Percentiles rank a stretch among this genome's conserved stretches.
These are phyloP conservation scores for Pseudonaja textilis DNA, from an alignment of 2,113 vertebrate genomes.

Conservation along the genomic window DNA sequence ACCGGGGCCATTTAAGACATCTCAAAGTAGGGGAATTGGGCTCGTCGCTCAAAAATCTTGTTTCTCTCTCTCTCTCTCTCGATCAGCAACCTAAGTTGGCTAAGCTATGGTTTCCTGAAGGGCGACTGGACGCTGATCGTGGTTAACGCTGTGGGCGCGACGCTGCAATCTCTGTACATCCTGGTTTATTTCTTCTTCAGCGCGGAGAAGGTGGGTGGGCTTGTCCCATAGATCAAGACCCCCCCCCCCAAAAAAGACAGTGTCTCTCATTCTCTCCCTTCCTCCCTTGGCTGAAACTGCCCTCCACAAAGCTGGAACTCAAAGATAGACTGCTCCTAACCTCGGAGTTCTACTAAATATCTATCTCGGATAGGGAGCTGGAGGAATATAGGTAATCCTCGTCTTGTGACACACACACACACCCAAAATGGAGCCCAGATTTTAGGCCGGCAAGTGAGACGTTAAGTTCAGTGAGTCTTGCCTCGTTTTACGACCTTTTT, in stretches of 20 bases:
- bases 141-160: conserved; percentile 81
- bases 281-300: background rate
- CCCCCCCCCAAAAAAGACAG: too few relatives aligned
- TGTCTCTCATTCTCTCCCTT: background rate
- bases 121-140: conserved; percentile 76
- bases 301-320: background rate
- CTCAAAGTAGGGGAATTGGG: too few relatives aligned
- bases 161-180: conserved; percentile 85
- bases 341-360: background rate
- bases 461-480: too few relatives aligned
- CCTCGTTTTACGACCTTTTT: too few relatives aligned
- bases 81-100: conserved; percentile 87
- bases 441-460: too few relatives aligned
- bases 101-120: conserved; percentile 88
- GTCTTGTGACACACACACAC: too few relatives aligned
- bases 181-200: conserved; percentile 79
- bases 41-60: background rate
- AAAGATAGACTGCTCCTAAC: background rate
- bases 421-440: too few relatives aligned
- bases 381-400: too few relatives aligned
- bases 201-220: conserved; percentile 73
- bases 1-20: too few relatives aligned
- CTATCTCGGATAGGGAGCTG: too few relatives aligned
- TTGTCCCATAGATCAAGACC: background rate
- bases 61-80: background rate